Conservation (phyloP, 53 echinoderm and acorn worm species). For the Patiria pectinifera region DNA sequence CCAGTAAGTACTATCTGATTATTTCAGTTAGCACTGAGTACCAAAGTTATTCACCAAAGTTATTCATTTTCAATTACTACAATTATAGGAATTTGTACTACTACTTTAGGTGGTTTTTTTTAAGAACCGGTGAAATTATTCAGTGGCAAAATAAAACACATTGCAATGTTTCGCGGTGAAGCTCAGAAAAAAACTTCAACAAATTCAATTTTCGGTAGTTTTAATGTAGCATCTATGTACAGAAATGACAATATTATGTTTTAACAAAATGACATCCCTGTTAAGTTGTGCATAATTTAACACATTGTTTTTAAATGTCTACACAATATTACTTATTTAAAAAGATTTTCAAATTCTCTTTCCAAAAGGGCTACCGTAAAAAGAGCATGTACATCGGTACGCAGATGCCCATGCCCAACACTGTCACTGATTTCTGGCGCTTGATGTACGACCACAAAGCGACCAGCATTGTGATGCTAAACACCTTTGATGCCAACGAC, state of each 20-base stretch:
- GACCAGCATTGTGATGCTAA: slow-evolving; percentile 78
- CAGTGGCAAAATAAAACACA: too few species aligned
- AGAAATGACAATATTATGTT: not conserved
- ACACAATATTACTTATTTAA: not conserved
- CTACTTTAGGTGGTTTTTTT: too few species aligned
- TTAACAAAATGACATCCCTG: not conserved
- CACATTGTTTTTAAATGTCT: not conserved
- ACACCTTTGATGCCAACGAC: slow-evolving; percentile 67
- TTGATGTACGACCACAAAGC: slow-evolving; percentile 79
- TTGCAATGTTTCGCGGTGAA: too few species aligned
- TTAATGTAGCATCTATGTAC: too few species aligned
- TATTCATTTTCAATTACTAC: too few species aligned
- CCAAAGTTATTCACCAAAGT: too few species aligned
- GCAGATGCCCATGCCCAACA: slow-evolving; percentile 76
- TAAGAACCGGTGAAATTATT: too few species aligned
- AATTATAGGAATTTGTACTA: too few species aligned
- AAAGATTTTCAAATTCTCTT: not conserved
- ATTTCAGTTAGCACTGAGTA: too few species aligned
- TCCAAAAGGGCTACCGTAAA: slow-evolving; percentile 55
- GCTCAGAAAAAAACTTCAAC: too few species aligned
- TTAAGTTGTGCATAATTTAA: not conserved
- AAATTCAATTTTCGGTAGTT: too few species aligned
- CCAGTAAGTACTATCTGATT: slow-evolving; percentile 11
- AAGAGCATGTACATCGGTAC: slow-evolving; percentile 71
- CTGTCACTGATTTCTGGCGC: slow-evolving; percentile 76